phyloP scores from a whole-genome alignment of 1,140 invertebrate species.

The Drosophila burlai region DNA sequence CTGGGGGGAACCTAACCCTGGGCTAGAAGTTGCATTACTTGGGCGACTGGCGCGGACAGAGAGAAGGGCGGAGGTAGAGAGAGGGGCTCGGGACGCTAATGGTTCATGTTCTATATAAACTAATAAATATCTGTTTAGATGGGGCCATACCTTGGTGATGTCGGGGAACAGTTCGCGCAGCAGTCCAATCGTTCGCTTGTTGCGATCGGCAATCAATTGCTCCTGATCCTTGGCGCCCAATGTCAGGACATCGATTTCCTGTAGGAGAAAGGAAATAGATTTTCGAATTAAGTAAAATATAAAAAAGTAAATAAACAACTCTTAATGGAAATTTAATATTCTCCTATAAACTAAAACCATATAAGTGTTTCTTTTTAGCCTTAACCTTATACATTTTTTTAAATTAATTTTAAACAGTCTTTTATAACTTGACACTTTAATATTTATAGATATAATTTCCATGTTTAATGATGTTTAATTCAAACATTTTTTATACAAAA shows the following conservation, averaged over 20 bases:
- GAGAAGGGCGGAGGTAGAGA: background rate
- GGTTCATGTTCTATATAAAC: conserved; percentile 22
- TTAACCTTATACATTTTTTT: background rate
- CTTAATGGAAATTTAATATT: background rate
- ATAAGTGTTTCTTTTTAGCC: background rate
- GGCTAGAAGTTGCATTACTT: conserved; percentile 7
- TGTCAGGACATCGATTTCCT: conserved; percentile 87
- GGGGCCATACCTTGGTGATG: conserved; percentile 88
- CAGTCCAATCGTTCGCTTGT: conserved; percentile 91
- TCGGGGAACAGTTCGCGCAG: conserved; percentile 91
- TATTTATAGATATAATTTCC: background rate
- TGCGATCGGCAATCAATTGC: conserved; percentile 87
- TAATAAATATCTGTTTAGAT: background rate
- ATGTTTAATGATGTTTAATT: background rate
- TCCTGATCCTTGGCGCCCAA: conserved; percentile 85
- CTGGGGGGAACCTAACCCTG: conserved; percentile 27
- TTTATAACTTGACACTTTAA: background rate
- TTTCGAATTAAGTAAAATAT: background rate
- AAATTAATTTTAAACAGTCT: too few species aligned
- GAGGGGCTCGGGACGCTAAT: conserved; percentile 18
- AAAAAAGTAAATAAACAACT: background rate
- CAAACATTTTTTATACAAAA: background rate
- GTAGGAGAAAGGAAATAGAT: conserved; percentile 52
- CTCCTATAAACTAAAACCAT: background rate
- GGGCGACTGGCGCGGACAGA: background rate